Evolutionary conservation across 2,797 vertebrate species (phyloP).

Genomic region (Manis crassicaudata): DNA sequence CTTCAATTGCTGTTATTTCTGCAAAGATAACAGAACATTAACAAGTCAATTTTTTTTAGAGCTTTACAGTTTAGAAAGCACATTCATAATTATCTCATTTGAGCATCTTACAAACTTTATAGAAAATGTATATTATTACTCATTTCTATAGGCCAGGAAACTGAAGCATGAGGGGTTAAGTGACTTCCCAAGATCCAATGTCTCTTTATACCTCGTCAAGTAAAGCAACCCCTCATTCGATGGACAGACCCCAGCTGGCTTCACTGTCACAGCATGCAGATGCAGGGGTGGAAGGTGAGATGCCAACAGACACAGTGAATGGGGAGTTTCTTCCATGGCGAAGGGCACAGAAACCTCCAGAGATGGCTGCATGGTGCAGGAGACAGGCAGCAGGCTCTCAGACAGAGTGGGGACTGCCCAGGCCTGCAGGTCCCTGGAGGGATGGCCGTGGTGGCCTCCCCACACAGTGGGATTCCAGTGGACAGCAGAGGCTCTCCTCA

Average conservation of each 20-base stretch:
- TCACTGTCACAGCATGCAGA: not conserved
- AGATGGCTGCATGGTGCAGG: fast-evolving
- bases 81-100: not conserved
- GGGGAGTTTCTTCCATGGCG: not conserved
- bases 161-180: not conserved
- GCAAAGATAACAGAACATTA: not conserved
- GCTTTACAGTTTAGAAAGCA: not conserved
- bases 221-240: not conserved
- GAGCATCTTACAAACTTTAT: not conserved
- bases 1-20: not conserved
- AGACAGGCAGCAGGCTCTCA: not conserved
- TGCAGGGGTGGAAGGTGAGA: not conserved
- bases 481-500: not conserved
- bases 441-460: no score
- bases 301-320: not conserved
- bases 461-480: no score
- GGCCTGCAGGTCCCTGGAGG: no score
- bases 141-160: not conserved
- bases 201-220: not conserved
- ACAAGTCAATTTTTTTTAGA: not conserved
- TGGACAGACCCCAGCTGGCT: not conserved
- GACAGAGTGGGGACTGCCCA: not conserved
- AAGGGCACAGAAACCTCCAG: not conserved
- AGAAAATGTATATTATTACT: not conserved
- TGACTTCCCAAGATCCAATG: not conserved